Evolutionary conservation across 2,888 invertebrate species (phyloP).

Genomic region (Coleophora deauratella): DNA sequence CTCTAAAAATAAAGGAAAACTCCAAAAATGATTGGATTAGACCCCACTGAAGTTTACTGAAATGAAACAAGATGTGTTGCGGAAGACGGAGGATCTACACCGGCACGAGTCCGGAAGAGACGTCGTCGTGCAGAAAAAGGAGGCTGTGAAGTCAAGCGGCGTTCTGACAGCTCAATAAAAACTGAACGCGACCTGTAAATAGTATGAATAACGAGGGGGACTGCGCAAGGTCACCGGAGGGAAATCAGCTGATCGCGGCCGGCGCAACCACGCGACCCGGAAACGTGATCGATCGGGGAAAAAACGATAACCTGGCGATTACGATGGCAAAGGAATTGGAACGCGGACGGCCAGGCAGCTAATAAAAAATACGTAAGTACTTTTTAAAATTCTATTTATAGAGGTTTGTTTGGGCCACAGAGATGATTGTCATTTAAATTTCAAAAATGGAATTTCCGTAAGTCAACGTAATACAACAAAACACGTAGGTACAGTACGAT

Average conservation of each 20-base stretch:
- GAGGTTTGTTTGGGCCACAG: slow-evolving; percentile 4
- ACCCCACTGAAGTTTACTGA: slow-evolving; percentile 64
- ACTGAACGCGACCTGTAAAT: slow-evolving; percentile 51
- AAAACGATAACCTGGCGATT: slow-evolving; percentile 2
- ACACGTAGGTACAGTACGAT: no score
- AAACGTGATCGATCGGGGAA: slow-evolving; percentile 27
- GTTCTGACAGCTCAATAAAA: slow-evolving; percentile 34
- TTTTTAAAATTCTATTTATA: slow-evolving; percentile 14
- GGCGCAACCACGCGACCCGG: slow-evolving; percentile 48
- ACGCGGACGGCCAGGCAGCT: slow-evolving; percentile 17
- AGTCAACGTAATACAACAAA: background rate
- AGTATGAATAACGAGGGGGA: slow-evolving; percentile 51
- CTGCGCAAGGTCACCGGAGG: slow-evolving; percentile 59
- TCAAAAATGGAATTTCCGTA: slow-evolving; percentile 12
- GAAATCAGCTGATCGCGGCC: slow-evolving; percentile 61
- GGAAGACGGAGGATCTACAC: slow-evolving; percentile 58
- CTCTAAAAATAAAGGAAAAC: slow-evolving; percentile 10
- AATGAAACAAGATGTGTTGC: slow-evolving; percentile 61
- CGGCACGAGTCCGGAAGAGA: slow-evolving; percentile 59
- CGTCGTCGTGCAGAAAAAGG: slow-evolving; percentile 65
- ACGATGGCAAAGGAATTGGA: slow-evolving; percentile 19
- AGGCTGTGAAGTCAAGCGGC: slow-evolving; percentile 32
- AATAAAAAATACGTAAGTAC: slow-evolving; percentile 40
- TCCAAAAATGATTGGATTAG: slow-evolving; percentile 52
- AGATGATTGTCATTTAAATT: slow-evolving; percentile 16